Percentiles rank a stretch among this genome's conserved stretches.
Conservation (phyloP, 2,113 vertebrate genomes). For the Spilogale gracilis region DNA sequence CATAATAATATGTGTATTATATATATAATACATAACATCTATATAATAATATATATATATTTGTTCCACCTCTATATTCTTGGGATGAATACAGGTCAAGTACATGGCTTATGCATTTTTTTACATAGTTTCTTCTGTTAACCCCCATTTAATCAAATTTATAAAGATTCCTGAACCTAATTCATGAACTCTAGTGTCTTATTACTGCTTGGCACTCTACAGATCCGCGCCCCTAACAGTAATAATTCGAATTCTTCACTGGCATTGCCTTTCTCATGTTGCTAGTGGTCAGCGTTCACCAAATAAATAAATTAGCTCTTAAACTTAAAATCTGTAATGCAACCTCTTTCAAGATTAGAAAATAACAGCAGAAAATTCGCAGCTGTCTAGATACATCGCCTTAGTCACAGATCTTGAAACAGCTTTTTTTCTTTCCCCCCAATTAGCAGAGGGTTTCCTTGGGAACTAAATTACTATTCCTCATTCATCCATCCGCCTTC, state of each 20-base stretch:
- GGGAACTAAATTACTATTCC: conserved; percentile 60
- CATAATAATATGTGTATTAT: too few relatives aligned
- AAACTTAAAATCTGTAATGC: background rate
- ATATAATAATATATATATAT: background rate
- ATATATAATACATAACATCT: background rate
- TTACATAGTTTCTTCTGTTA: background rate
- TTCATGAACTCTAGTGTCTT: background rate
- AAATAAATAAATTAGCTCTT: conserved; percentile 50
- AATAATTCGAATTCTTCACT: background rate
- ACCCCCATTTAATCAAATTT: conserved; percentile 10
- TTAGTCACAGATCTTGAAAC: conserved; percentile 53
- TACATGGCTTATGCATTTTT: background rate
- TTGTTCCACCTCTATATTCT: background rate
- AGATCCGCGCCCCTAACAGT: background rate
- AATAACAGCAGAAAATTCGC: conserved; percentile 35
- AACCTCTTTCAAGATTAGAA: conserved; percentile 50
- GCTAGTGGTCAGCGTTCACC: background rate
- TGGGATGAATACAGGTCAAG: background rate
- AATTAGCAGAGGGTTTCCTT: conserved; percentile 64
- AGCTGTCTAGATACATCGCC: conserved; percentile 3
- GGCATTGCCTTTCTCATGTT: background rate
- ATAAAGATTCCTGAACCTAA: background rate
- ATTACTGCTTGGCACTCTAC: background rate
- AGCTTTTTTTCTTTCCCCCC: background rate
- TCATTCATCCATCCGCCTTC: conserved; percentile 23